phyloP scores from a whole-genome alignment of 1,140 invertebrate genomes.

The Saccostrea glomerata region DNA sequence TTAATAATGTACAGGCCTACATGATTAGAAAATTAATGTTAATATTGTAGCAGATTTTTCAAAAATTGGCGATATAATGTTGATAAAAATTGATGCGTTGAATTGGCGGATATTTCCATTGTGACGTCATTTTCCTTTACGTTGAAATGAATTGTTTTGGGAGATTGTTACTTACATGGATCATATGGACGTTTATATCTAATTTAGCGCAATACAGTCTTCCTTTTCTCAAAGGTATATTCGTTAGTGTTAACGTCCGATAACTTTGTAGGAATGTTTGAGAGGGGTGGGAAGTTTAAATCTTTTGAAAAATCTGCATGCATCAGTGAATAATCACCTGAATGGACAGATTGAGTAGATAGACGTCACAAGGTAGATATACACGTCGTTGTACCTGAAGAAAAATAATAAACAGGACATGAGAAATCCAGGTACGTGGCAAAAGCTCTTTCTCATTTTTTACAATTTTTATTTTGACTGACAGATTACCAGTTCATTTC shows the following conservation, averaged over 20 bases:
- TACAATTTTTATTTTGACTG: too few relatives aligned
- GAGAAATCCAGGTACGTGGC: neutral
- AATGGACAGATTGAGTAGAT: conserved; percentile 17
- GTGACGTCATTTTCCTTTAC: neutral
- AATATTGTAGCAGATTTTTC: too few relatives aligned
- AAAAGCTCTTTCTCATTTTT: neutral
- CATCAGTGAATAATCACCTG: neutral
- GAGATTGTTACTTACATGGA: too few relatives aligned
- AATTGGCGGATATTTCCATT: neutral
- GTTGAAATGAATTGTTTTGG: neutral
- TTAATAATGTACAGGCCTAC: too few relatives aligned
- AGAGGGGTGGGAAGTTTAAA: neutral
- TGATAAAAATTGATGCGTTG: neutral
- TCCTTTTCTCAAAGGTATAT: too few relatives aligned
- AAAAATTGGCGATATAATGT: too few relatives aligned
- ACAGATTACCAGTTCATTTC: too few relatives aligned
- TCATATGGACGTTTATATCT: too few relatives aligned
- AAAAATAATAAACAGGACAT: neutral
- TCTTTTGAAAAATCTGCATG: neutral
- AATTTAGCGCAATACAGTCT: too few relatives aligned
- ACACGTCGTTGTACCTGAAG: neutral
- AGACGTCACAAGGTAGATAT: neutral
- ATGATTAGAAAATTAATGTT: too few relatives aligned
- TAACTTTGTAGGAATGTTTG: neutral
- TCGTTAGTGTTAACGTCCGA: too few relatives aligned